Base-by-base conservation (phyloP, 2,797 vertebrate species). In the Gallirallus australis region DNA sequence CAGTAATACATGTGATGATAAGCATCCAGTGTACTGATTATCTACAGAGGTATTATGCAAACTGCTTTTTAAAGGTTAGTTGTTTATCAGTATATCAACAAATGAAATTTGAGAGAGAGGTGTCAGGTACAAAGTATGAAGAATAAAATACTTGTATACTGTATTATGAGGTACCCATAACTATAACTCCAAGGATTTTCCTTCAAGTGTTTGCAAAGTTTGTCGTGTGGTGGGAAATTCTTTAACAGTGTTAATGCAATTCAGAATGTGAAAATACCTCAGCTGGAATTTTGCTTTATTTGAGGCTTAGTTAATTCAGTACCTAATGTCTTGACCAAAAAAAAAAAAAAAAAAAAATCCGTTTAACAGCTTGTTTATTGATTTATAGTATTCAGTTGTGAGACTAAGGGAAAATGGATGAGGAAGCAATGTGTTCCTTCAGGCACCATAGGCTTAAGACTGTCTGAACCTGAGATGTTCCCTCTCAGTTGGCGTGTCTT, bases 291-390 rank as follows among this genome's bases (percentile, higher is more conserved):
- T 19, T 45, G 6, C 33, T 92, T 86, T 88, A 31, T 59, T 91
- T 89, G 64, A 80, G 5, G 6, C 50, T 87, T 83, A 59, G 39
- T 83, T 89, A 94, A 90, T 78, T 82, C 66, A 82, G 15, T 12
- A 73, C 72, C 75, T 76, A 69, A 50, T 47, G 17, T 69, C 70
- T 77, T 87, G 33, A 39, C 39, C 2, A 65, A 52, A 70, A 52
- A 37, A 71, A 60, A 45, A 60, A 45, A 20, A 68, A 48, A 37
- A 61, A 42, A 18, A 42, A 37, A 77, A 52, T 70, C 37, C 20
- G 16, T 90, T 80, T 48, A 86, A 79, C 48, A 93, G 23, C 53
- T 84, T 95, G 59, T 86, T 66, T 84, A 85, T 65, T 77, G 82
- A 80, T 85, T 88, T 75, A 37, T 65, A 48, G 14, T 47, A 47